These are phyloP conservation scores for Drosophila prolongata DNA, from an alignment of 2,888 invertebrate genomes.

Conservation along the genomic window DNA sequence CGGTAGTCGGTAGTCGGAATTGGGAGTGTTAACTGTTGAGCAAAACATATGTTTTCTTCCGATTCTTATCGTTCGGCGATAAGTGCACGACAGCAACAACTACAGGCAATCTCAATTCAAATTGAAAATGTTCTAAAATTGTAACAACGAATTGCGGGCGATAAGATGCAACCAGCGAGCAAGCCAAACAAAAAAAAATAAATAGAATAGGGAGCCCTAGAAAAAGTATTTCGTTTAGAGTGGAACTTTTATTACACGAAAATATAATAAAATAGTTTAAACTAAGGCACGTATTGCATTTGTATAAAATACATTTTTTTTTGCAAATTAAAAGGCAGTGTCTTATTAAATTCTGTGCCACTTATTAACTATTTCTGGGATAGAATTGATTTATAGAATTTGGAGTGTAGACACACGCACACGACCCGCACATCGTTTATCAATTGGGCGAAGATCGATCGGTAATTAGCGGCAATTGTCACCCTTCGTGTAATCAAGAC, in stretches of 20 bases:
- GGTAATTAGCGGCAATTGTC: slow-evolving; percentile 41
- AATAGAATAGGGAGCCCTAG: slow-evolving; percentile 1
- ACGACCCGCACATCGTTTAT: slow-evolving; percentile 10
- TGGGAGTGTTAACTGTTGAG: slow-evolving; percentile 39
- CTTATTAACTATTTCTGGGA: too few species aligned
- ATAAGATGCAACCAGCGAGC: slow-evolving; percentile 57
- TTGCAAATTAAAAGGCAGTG: too few species aligned
- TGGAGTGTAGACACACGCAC: slow-evolving; percentile 8
- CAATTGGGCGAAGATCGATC: slow-evolving; percentile 28
- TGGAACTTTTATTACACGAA: not conserved
- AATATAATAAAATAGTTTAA: too few species aligned
- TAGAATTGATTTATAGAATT: too few species aligned
- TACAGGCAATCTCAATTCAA: slow-evolving; percentile 17
- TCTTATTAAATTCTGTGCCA: too few species aligned
- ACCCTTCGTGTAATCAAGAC: slow-evolving; percentile 11
- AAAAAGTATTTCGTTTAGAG: not conserved
- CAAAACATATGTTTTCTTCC: slow-evolving; percentile 63
- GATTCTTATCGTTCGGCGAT: slow-evolving; percentile 70
- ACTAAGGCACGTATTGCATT: too few species aligned
- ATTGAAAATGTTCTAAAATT: slow-evolving; percentile 64
- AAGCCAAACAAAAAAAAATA: not conserved
- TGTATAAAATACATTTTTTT: too few species aligned
- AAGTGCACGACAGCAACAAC: slow-evolving; percentile 42
- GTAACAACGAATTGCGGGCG: slow-evolving; percentile 54
- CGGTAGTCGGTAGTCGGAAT: slow-evolving; percentile 44